Percentiles rank a stretch among this genome's conserved stretches.
These are phyloP conservation scores for Lathamus discolor DNA, from an alignment of 2,113 vertebrate species.

Conservation along the genomic window DNA sequence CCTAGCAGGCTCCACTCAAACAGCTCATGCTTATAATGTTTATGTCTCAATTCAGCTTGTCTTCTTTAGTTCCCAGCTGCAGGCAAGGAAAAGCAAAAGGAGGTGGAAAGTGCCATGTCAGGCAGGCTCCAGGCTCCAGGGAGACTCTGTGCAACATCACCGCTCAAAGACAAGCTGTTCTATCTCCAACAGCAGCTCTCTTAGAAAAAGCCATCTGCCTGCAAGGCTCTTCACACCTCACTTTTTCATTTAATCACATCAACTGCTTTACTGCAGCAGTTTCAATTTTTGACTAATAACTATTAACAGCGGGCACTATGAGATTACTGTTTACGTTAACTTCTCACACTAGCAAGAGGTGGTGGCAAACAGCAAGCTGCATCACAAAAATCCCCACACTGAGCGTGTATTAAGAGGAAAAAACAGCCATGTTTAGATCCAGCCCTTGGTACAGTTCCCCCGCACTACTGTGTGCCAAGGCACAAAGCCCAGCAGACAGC, in stretches of 20 bases:
- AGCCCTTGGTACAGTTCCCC: not conserved
- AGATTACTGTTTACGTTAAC: not conserved
- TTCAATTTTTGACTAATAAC: not conserved
- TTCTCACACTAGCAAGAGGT: not conserved
- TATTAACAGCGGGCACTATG: not conserved
- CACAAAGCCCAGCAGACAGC: not conserved
- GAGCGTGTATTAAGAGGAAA: fast-evolving
- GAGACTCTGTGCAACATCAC: not conserved
- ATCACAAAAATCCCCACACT: not conserved
- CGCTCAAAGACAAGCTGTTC: not conserved
- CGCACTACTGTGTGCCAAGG: fast-evolving
- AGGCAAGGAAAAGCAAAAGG: not conserved
- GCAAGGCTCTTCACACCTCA: not conserved
- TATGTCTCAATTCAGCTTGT: not conserved
- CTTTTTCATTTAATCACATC: not conserved
- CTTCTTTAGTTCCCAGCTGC: not conserved
- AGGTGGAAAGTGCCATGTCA: not conserved
- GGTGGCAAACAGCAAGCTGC: not conserved
- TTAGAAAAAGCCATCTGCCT: not conserved
- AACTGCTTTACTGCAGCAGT: not conserved
- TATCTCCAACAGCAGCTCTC: not conserved
- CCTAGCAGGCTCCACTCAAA: not conserved
- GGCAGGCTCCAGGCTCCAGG: not conserved
- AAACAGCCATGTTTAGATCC: not conserved
- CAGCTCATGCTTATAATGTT: not conserved